Conservation (phyloP, 92 coral and sea anemone genomes). For the Micromussa lordhowensis region DNA sequence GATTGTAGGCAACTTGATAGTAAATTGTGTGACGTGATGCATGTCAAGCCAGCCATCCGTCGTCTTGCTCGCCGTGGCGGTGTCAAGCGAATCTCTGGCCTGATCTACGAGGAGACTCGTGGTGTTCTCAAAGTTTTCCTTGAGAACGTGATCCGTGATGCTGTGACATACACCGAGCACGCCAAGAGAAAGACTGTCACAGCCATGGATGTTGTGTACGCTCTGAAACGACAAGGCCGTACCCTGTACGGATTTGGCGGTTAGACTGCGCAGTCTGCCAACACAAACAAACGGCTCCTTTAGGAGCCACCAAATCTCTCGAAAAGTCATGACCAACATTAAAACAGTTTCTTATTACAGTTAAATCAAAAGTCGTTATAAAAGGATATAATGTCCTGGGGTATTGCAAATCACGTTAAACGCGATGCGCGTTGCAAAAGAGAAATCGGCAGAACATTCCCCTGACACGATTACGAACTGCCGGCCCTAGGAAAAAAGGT, state of each 20-base stretch:
- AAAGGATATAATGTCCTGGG: no score
- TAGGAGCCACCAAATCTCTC: slow-evolving; percentile 85
- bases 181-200: slow-evolving; percentile 96
- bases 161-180: slow-evolving; percentile 97
- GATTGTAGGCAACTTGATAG: no score
- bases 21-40: no score
- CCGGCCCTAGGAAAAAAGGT: no score
- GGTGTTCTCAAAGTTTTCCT: slow-evolving; percentile 97
- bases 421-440: no score
- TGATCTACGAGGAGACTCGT: slow-evolving; percentile 87
- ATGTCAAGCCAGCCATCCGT: slow-evolving; percentile 92
- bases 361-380: no score
- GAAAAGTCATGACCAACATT: slow-evolving; percentile 1
- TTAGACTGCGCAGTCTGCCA: slow-evolving; percentile 46
- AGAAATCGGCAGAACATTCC: no score
- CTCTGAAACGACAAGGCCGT: slow-evolving; percentile 94
- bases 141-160: slow-evolving; percentile 96
- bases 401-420: no score
- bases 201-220: slow-evolving; percentile 96
- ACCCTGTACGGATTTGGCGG: slow-evolving; percentile 96
- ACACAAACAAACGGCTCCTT: slow-evolving; percentile 80
- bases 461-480: no score
- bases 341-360: no score
- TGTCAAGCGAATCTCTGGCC: slow-evolving; percentile 90
- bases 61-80: slow-evolving; percentile 96